Percentiles rank a stretch among this genome's conserved stretches.
phyloP scores from a whole-genome alignment of 2,888 invertebrate genomes.

The Stegophylla sp. region DNA sequence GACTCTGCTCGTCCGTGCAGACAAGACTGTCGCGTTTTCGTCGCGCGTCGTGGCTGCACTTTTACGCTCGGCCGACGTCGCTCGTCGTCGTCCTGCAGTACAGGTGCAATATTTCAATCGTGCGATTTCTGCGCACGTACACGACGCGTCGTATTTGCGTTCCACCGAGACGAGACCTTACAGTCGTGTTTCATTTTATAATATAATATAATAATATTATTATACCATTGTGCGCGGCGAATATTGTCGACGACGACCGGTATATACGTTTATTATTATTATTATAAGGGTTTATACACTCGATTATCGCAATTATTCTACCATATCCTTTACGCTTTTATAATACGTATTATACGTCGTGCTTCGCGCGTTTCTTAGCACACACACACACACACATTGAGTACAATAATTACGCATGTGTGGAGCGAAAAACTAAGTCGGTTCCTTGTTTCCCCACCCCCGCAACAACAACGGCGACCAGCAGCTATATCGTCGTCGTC shows the following conservation, averaged over 20 bases:
- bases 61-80: neutral
- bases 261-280: neutral
- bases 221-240: too few relatives aligned
- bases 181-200: neutral
- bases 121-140: neutral
- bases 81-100: constrained; percentile 27
- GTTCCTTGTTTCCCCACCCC: too few relatives aligned
- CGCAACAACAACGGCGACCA: too few relatives aligned
- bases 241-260: neutral
- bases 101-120: constrained; percentile 12
- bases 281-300: constrained; percentile 10
- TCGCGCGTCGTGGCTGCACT: neutral
- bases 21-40: too few relatives aligned
- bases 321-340: constrained; percentile 18
- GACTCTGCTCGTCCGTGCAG: too few relatives aligned
- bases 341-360: neutral
- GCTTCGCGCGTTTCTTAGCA: neutral
- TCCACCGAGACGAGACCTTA: neutral
- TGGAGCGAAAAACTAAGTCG: constrained; percentile 29
- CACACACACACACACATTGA: too few relatives aligned
- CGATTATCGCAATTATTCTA: constrained; percentile 52
- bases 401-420: neutral
- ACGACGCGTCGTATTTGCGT: neutral
- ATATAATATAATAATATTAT: too few relatives aligned
- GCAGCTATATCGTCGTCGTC: neutral